Evolutionary conservation across 2,113 vertebrate species (phyloP), one percentile per base, ranked within the genome.

Genomic region (Amazona guildingii): DNA sequence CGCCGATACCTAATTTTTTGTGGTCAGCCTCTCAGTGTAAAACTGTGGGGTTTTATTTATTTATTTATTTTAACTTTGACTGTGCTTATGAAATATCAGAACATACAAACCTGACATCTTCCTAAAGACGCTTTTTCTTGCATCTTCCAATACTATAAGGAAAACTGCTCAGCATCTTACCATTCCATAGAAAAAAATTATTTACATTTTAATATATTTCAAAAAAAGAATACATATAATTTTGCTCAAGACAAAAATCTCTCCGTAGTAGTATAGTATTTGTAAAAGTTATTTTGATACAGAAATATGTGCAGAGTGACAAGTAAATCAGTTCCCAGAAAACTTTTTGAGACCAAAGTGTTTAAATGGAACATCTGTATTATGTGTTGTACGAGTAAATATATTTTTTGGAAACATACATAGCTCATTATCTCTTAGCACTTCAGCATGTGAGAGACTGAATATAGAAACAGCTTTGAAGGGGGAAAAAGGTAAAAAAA

Each of bases 1-100:
- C 1, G 2, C 11, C 0, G 0, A 11, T 10, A 12, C 21, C 23
- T 39, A 72, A 20, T 20, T 33, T 87, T 77, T 77, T 88, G 10
- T 10, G 55, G 1, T 78, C 15, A 27, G 6, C 25, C 3, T 87
- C 24, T 80, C 31, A 46, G 11, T 74, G 61, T 81, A 77, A 59
- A 61, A n/a, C 12, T 41, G 14, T 37, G 37, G 37, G 37, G 37
- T 37, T 55, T 55, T 20, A 5, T 17, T n/a, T 29, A 48, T 81
- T 54, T 59, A 21, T 85, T 41, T 41, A 41, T 41, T 57, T 37
- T n/a, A 84, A 49, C 10, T 54, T 75, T 25, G 9, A 69, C 11
- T 67, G 29, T 63, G 18, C 18, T 43, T 88, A 41, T 85, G 51
- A 33, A 74, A 28, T 68, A 68, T 2, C 10, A 61, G 29, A 7